phyloP scores from a whole-genome alignment of 2,888 invertebrate genomes.

The Coecobrya sp. region DNA sequence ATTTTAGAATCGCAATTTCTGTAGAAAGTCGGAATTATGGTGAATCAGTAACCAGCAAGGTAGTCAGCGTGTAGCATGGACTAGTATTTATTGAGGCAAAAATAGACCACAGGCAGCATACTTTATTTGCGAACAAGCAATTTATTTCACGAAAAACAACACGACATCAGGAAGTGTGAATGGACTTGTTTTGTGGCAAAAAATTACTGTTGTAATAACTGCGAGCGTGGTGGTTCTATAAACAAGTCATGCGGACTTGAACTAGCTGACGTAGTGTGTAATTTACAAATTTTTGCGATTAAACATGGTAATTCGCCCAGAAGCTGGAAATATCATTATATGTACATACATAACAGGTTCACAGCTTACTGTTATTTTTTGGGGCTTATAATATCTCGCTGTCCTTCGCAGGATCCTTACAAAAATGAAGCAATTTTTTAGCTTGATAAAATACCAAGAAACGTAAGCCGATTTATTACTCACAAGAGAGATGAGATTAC shows the following conservation, averaged over 20 bases:
- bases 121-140: neutral
- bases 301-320: neutral
- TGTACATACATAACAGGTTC: neutral
- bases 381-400: neutral
- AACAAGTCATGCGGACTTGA: neutral
- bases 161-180: neutral
- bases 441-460: slow-evolving; percentile 18
- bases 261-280: neutral
- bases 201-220: neutral
- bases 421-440: slow-evolving; percentile 22
- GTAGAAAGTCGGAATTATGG: neutral
- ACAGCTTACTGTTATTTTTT: neutral
- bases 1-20: slow-evolving; percentile 21
- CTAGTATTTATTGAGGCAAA: neutral
- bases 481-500: neutral
- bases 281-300: slow-evolving; percentile 12
- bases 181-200: neutral
- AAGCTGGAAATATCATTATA: neutral
- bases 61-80: neutral
- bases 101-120: slow-evolving; percentile 13
- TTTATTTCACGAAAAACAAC: neutral
- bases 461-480: slow-evolving; percentile 27
- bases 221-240: neutral
- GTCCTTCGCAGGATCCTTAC: neutral
- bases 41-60: neutral